A percentile compares a stretch with the other conserved stretches of the same genome.
These are phyloP conservation scores for Grantiella picta DNA, from an alignment of 2,113 vertebrate species.

Conservation along the genomic window DNA sequence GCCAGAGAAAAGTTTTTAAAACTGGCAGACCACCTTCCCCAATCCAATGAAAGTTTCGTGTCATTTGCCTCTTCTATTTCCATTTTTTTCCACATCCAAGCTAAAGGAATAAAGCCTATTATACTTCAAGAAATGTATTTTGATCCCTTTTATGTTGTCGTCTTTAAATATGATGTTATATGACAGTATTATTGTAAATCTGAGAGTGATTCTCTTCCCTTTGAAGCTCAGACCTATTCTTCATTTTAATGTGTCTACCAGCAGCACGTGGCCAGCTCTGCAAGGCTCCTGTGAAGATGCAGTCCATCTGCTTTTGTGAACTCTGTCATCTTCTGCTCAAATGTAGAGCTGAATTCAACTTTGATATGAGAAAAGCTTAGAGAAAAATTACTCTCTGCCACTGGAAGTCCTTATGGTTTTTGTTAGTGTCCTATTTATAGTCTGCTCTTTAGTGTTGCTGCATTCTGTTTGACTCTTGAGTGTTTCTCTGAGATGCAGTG, in stretches of 20 bases:
- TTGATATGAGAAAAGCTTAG: neutral
- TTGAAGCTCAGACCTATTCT: conserved; percentile 50
- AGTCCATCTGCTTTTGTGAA: conserved; percentile 13
- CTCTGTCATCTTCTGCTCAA: conserved; percentile 15
- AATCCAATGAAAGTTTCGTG: neutral
- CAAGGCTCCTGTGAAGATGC: conserved; percentile 36
- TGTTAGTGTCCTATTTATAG: neutral
- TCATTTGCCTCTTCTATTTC: neutral
- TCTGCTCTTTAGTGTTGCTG: neutral
- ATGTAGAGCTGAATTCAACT: neutral
- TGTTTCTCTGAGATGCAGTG: neutral
- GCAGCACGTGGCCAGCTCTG: neutral
- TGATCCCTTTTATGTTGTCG: conserved; percentile 46
- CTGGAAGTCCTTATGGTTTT: neutral
- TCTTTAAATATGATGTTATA: conserved; percentile 32
- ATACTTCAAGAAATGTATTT: conserved; percentile 32
- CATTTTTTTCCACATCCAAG: neutral
- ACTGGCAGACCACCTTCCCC: neutral
- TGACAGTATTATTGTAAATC: conserved; percentile 45
- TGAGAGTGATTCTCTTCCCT: conserved; percentile 15
- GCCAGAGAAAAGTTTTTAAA: conserved; percentile 35
- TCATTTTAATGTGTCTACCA: conserved; percentile 44
- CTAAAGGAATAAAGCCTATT: conserved; percentile 44
- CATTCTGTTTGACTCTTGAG: neutral
- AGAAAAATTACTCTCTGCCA: neutral